Conservation (phyloP, 2,113 vertebrate species). For the Ammospiza caudacuta region DNA sequence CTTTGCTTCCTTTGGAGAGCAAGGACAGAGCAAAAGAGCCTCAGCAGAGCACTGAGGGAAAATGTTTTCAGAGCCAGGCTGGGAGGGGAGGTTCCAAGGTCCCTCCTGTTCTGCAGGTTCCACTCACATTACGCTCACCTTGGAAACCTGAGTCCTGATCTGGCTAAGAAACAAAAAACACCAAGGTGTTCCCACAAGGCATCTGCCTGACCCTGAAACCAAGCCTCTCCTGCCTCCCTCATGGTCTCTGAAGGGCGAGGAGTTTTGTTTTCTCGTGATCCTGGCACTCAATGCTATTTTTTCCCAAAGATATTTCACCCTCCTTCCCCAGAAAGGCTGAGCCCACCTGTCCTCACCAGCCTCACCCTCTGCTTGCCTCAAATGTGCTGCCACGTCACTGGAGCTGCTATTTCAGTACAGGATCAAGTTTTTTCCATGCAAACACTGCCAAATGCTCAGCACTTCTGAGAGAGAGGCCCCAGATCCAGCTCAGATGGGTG, state of each 20-base stretch:
- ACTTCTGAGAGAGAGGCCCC: neutral
- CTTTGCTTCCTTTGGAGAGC: neutral
- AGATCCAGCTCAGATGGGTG: neutral
- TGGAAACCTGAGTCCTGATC: neutral
- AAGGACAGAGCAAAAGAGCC: neutral
- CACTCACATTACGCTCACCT: neutral
- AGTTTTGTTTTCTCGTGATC: neutral
- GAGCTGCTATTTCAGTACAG: conserved; percentile 14
- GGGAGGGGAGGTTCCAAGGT: neutral
- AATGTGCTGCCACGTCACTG: neutral
- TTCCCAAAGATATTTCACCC: neutral
- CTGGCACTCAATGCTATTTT: neutral
- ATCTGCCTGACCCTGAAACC: neutral
- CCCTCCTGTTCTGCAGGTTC: neutral
- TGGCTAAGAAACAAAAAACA: neutral
- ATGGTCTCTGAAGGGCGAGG: neutral
- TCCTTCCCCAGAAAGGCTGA: neutral
- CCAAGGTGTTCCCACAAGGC: neutral
- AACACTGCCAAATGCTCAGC: conserved; percentile 12
- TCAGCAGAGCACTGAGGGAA: neutral
- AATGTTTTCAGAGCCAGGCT: neutral
- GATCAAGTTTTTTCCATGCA: neutral
- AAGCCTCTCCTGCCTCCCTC: neutral
- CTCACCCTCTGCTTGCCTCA: neutral
- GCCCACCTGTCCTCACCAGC: neutral